These are phyloP conservation scores for Drosophila tanythrix DNA, from an alignment of 2,888 invertebrate species.

Conservation along the genomic window DNA sequence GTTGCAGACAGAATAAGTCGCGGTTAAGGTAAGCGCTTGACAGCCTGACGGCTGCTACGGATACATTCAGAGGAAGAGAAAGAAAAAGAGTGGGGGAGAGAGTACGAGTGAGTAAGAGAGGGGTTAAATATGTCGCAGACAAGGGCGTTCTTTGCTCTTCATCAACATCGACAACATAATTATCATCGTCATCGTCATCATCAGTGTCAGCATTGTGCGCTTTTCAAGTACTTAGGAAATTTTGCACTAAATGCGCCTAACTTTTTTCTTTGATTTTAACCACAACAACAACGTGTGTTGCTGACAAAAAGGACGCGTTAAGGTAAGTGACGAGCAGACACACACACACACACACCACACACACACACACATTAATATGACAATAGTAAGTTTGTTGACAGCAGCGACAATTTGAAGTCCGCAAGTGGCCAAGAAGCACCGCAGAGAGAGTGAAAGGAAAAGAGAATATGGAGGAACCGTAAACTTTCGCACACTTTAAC, in stretches of 20 bases:
- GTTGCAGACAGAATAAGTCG: slow-evolving; percentile 70
- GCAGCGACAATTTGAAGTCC: slow-evolving; percentile 38
- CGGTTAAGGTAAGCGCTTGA: slow-evolving; percentile 73
- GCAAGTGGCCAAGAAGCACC: not conserved
- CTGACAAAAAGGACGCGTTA: not conserved
- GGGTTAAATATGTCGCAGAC: slow-evolving; percentile 4
- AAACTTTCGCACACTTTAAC: slow-evolving; percentile 53
- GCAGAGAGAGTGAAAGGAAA: not conserved
- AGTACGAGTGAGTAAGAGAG: not conserved
- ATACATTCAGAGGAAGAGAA: not conserved
- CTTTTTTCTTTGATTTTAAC: slow-evolving; percentile 67
- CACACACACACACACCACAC: slow-evolving; percentile 16
- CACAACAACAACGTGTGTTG: slow-evolving; percentile 13
- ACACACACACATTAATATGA: slow-evolving; percentile 60
- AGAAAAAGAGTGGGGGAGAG: not conserved
- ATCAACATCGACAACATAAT: slow-evolving; percentile 30
- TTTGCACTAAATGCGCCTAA: slow-evolving; percentile 67
- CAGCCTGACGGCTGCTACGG: slow-evolving; percentile 57
- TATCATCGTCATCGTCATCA: slow-evolving; percentile 36
- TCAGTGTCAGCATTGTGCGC: slow-evolving; percentile 51
- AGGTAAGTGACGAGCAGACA: not conserved
- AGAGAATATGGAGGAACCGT: not conserved
- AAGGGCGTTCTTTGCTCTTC: slow-evolving; percentile 24
- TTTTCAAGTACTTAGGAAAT: slow-evolving; percentile 70
- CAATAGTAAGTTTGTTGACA: slow-evolving; percentile 74